Base-by-base conservation (phyloP, 53 echinoderm and acorn worm genomes). In the Zoroaster sp. region DNA sequence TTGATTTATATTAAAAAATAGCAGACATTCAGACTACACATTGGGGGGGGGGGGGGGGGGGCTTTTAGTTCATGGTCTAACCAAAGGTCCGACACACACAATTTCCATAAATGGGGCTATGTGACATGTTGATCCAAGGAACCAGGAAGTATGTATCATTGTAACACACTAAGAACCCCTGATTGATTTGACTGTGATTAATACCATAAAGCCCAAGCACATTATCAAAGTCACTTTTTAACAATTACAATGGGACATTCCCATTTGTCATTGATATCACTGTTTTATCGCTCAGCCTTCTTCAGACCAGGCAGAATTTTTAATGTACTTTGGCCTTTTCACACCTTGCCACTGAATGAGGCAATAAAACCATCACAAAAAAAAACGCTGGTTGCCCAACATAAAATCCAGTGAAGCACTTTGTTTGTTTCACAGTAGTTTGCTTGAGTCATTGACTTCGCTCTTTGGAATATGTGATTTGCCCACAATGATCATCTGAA, bases 241-340 rank as follows among this genome's bases (percentile, higher is more conserved):
- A 17, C 2, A 5, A 53, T 53, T 53, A 18, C 1, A 53, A 20
- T 53, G 53, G 20, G 20, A 53, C 17, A 0, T 67, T 6, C 12
- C 7, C 33, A 23, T 51, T n/a, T 20, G 10, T 40, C 35, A 78
- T 59, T 55, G 78, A 54, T 78, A 59, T 78, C 6, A 59, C 78
- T 54, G 36, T 78, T 63, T 13, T 21, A 55, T 59, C 39, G 21
- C 78, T n/a, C 78, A 78, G 78, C 78, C 78, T 37, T 18, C 13
- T 18, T 36, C 30, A 53, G 37, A 35, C n/a, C 59, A 78, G 78
- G 46, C 73, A 40, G 73, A 53, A 78, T 78, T 78, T 78, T 78
- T 78, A 78, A 78, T 78, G 78, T 78, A 78, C 78, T 32, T 78
- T 78, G 78, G 38, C 78, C 78, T 59, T 78, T 59, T 78, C 78